phyloP scores from a whole-genome alignment of 2,888 invertebrate species.

The Blastobasis adustella region DNA sequence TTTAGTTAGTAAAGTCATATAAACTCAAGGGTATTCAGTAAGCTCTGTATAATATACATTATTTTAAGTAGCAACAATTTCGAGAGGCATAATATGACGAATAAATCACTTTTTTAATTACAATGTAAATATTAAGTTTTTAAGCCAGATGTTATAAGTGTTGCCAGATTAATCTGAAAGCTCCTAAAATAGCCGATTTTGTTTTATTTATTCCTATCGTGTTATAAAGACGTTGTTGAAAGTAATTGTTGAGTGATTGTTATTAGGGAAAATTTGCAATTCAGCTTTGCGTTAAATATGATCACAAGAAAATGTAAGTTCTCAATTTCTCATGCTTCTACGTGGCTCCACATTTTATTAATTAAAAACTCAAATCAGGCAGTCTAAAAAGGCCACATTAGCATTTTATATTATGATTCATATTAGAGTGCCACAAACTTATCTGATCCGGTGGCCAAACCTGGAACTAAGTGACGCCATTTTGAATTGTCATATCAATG shows the following conservation, averaged over 20 bases:
- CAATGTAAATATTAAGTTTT: background rate
- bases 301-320: background rate
- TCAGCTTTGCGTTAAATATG: constrained; percentile 4
- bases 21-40: constrained; percentile 1
- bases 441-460: no score
- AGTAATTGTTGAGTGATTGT: constrained; percentile 16
- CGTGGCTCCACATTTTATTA: no score
- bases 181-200: constrained; percentile 25
- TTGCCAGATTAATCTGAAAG: constrained; percentile 24
- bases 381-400: no score
- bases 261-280: constrained; percentile 5
- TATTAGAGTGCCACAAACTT: no score
- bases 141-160: constrained; percentile 16
- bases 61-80: constrained; percentile 53
- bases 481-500: no score
- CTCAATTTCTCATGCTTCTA: no score
- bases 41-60: constrained; percentile 15
- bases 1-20: no score
- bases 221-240: constrained; percentile 24
- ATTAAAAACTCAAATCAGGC: no score
- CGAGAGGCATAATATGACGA: constrained; percentile 45
- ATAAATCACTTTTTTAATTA: constrained; percentile 7
- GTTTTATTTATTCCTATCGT: constrained; percentile 30
- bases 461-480: no score
- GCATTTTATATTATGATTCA: no score